phyloP scores from a whole-genome alignment of 2,888 invertebrate genomes.

The Allolobophora icterica region DNA sequence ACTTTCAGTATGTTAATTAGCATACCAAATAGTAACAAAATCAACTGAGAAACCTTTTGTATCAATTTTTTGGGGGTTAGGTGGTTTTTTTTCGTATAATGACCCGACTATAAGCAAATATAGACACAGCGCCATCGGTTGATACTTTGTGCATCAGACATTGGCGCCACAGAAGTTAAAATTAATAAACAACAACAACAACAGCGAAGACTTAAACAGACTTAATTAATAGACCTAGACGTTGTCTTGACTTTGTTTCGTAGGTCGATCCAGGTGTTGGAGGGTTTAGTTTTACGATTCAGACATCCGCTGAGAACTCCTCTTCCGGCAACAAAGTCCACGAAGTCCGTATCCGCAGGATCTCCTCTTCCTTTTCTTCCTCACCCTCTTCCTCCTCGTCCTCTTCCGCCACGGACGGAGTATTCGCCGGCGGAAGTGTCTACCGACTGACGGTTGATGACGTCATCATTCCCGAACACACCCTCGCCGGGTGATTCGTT shows the following conservation, averaged over 20 bases:
- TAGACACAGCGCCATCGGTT: no score
- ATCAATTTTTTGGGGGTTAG: no score
- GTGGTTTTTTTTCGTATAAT: no score
- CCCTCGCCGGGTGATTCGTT: background rate
- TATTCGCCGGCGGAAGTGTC: background rate
- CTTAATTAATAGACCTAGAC: no score
- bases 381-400: background rate
- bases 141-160: no score
- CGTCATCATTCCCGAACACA: constrained; percentile 25
- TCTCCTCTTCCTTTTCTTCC: background rate
- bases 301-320: background rate
- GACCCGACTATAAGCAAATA: no score
- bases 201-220: no score
- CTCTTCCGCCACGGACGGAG: background rate
- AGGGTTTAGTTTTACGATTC: background rate
- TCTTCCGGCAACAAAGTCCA: background rate
- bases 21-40: no score
- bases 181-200: no score
- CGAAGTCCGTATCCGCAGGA: background rate
- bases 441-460: constrained; percentile 19
- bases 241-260: background rate
- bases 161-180: no score
- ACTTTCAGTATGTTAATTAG: no score
- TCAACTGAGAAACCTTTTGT: no score
- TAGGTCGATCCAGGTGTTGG: background rate